Evolutionary conservation across 2,113 vertebrate species (phyloP).

Genomic region (Sigmodon hispidus): DNA sequence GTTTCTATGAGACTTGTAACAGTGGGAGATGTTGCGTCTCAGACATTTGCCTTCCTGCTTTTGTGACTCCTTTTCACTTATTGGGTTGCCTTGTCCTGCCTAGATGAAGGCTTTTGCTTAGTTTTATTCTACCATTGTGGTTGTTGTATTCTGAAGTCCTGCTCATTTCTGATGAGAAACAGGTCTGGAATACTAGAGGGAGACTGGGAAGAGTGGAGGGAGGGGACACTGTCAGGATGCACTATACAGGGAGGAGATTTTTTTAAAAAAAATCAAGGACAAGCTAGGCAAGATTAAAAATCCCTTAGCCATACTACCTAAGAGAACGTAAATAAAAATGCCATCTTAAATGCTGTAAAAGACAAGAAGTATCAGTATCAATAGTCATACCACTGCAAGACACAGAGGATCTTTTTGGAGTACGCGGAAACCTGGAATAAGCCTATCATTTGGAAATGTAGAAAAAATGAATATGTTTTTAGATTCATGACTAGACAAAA

Average conservation of each 20-base stretch:
- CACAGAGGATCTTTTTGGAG: not conserved
- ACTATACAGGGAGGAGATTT: not conserved
- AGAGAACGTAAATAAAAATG: not conserved
- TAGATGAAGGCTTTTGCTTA: not conserved
- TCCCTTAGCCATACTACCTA: not conserved
- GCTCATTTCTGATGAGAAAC: not conserved
- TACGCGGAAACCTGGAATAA: not conserved
- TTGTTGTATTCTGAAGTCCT: not conserved
- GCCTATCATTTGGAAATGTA: not conserved
- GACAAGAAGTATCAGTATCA: not conserved
- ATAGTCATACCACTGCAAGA: not conserved
- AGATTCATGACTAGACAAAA: not conserved
- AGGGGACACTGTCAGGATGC: not conserved
- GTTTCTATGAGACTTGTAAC: not conserved
- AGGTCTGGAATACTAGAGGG: accelerated
- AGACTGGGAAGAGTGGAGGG: not conserved
- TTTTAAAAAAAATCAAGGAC: not conserved
- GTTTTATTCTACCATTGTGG: not conserved
- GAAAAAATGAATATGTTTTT: not conserved
- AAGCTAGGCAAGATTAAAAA: not conserved
- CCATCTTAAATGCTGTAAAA: not conserved
- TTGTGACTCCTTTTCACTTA: not conserved
- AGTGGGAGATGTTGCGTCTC: not conserved
- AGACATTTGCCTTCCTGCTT: not conserved
- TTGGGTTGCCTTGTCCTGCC: not conserved